Evolutionary conservation across 2,113 vertebrate species (phyloP), one percentile per base, ranked within the genome.

Genomic region (Sceloporus tristichus): DNA sequence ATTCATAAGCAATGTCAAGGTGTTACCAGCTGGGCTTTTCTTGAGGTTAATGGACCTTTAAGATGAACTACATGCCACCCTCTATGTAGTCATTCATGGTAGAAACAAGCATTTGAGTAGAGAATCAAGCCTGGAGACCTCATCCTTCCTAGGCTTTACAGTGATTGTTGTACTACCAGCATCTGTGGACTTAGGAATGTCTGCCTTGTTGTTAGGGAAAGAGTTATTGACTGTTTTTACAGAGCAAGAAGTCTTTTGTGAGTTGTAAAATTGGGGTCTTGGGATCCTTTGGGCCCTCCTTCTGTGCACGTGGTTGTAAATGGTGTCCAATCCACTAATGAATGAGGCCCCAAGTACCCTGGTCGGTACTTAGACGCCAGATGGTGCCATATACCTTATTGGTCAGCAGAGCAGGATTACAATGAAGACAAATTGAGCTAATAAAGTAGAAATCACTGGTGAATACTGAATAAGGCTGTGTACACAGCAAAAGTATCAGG

Each of bases 331-430:
- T 38, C 27, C 18, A 25, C 40, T 85, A 88, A 85, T 84, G 89
- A 88, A 62, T 29, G 42, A 79, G 56, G 42, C 25, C 29, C 85
- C 79, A 83, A 88, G 87, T 85, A 90, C 25, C 70, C 82, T 38
- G 77, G 80, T 77, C 84, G 87, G 78, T 87, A 77, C 82, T 56
- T 87, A 81, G 9, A 0, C 86, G 86, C 80, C 92, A 94, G 91
- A 84, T 82, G 86, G 92, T 93, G 86, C 82, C 85, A 5, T 81
- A 14, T 1, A 42, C 53, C 10, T 84, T 87, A 38, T 13, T 79
- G 90, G 84, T 62, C 92, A 92, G 9, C 0, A 5, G 85, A 79
- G 89, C 56, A 93, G 90, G 54, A 83, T 94, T 94, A 85, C 78
- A 59, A 0, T 5, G 87, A 27, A 85, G 82, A 87, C n/a, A 86